Percentiles rank a stretch among this genome's conserved stretches.
Conservation (phyloP, 2,113 vertebrate species). For the Corythornis vintsioides region DNA sequence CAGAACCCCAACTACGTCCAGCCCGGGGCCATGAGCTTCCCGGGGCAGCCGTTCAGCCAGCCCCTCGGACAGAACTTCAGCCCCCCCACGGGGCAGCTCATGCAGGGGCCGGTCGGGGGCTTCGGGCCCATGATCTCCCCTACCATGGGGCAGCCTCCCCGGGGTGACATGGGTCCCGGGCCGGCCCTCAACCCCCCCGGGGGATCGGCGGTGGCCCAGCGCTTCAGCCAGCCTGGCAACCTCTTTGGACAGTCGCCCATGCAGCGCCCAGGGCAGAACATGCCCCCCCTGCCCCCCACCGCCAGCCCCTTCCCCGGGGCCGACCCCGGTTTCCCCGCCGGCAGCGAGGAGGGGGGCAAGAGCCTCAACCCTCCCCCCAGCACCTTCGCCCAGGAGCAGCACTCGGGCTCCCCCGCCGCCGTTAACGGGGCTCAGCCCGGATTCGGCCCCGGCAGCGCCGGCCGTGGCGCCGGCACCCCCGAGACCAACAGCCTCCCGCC, state of each 20-base stretch:
- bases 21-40: conserved; percentile 73
- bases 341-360: conserved; percentile 75
- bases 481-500: conserved; percentile 73
- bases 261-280: conserved; percentile 81
- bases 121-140: conserved; percentile 94
- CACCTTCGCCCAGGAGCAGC: conserved; percentile 73
- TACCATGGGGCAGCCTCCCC: conserved; percentile 78
- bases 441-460: conserved; percentile 45
- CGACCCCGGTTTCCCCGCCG: conserved; percentile 68
- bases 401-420: conserved; percentile 69
- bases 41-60: conserved; percentile 75
- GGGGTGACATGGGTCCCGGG: conserved; percentile 80
- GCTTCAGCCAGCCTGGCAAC: conserved; percentile 82
- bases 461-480: conserved; percentile 75
- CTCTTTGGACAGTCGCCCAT: conserved; percentile 90
- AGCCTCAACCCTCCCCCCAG: conserved; percentile 57
- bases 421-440: conserved; percentile 77
- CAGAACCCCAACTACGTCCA: conserved; percentile 77
- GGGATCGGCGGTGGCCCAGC: conserved; percentile 64
- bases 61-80: conserved; percentile 86
- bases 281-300: conserved; percentile 83
- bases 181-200: conserved; percentile 82
- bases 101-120: conserved; percentile 83
- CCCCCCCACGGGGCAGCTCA: conserved; percentile 83
- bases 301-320: conserved; percentile 81